These are phyloP conservation scores for Drosophila oshimai DNA, from an alignment of 1,140 invertebrate genomes.

Conservation along the genomic window DNA sequence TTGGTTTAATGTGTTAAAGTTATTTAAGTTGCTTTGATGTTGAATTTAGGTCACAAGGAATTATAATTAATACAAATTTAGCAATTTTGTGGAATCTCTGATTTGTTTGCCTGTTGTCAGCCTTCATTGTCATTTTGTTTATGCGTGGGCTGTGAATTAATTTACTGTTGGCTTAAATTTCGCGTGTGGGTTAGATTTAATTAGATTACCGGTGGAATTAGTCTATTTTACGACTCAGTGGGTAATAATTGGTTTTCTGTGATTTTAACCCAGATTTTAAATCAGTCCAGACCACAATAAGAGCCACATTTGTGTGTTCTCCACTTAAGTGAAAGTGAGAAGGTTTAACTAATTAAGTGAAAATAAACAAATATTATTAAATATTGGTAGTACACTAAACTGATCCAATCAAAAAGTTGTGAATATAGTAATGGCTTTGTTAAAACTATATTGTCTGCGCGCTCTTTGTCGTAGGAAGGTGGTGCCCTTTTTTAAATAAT, in stretches of 20 bases:
- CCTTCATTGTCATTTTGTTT: constrained; percentile 34
- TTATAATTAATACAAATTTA: neutral
- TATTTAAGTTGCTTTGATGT: too few relatives aligned
- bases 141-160: constrained; percentile 46
- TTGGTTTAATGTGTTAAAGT: constrained; percentile 4
- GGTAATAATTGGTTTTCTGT: constrained; percentile 17
- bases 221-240: constrained; percentile 40
- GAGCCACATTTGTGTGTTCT: neutral
- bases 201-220: constrained; percentile 46
- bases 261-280: neutral
- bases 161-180: constrained; percentile 25
- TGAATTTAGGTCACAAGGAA: too few relatives aligned
- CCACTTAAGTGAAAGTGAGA: too few relatives aligned
- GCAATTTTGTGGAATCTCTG: constrained; percentile 25
- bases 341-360: too few relatives aligned
- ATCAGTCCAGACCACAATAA: neutral
- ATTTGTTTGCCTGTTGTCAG: constrained; percentile 4
- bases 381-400: too few relatives aligned
- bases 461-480: too few relatives aligned
- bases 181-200: constrained; percentile 10
- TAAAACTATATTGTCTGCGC: too few relatives aligned
- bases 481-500: too few relatives aligned
- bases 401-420: too few relatives aligned
- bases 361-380: too few relatives aligned
- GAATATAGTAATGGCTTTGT: too few relatives aligned